These are phyloP conservation scores for Drosophila persimilis DNA, from an alignment of 1,140 invertebrate genomes.

Conservation along the genomic window DNA sequence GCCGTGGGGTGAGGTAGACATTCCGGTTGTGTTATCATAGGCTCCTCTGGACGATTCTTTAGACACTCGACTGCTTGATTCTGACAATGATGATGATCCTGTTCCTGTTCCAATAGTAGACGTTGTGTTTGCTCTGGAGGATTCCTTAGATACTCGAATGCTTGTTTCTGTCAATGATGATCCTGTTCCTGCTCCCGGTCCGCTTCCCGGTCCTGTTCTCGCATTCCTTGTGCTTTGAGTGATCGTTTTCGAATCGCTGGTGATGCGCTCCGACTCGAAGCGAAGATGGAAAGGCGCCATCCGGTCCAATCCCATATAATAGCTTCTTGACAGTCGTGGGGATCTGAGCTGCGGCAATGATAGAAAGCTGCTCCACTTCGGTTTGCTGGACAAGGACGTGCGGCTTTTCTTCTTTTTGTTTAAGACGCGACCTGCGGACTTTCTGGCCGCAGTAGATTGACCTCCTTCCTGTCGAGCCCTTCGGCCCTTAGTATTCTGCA, in stretches of 20 bases:
- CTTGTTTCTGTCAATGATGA: too few species aligned
- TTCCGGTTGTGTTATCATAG: too few species aligned
- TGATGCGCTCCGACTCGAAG: too few species aligned
- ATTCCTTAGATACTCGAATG: not conserved
- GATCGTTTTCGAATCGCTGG: not conserved
- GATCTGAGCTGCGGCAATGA: not conserved
- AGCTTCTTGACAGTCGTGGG: conserved; percentile 3
- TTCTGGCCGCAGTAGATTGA: not conserved
- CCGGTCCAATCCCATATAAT: not conserved
- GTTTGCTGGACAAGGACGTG: not conserved
- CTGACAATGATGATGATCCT: not conserved
- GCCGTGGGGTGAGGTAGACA: not conserved
- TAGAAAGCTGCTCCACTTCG: not conserved
- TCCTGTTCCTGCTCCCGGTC: not conserved
- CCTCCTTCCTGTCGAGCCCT: not conserved
- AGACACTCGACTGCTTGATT: too few species aligned
- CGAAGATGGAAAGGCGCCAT: not conserved
- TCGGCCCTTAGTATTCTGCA: fast-evolving
- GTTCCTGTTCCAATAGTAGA: too few species aligned
- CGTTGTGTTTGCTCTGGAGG: too few species aligned
- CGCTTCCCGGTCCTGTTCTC: too few species aligned
- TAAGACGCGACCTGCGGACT: not conserved
- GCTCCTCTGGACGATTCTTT: too few species aligned
- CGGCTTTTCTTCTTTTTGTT: not conserved
- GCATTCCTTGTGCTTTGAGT: too few species aligned